Base-by-base conservation (phyloP, 2,888 invertebrate species). In the Agonum fuliginosum region DNA sequence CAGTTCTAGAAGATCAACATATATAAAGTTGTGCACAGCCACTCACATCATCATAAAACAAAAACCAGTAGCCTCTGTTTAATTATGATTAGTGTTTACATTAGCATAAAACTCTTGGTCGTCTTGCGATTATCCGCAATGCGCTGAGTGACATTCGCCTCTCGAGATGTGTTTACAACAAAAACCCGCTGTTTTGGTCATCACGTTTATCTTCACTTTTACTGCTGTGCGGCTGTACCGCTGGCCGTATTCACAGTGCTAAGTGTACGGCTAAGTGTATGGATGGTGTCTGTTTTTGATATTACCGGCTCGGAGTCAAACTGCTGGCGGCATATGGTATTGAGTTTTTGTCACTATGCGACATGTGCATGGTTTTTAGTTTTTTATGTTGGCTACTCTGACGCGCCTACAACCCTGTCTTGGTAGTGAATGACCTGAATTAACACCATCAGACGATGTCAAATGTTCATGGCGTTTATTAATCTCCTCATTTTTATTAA, bases 301-400 rank as follows among this genome's bases (percentile, higher is more conserved):
- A 73, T 73, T 37, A 73, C 43, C 41, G 24, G 10, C 22, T 22
- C 22, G 1, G 19, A n/a, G n/a, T n/a, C n/a, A n/a, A 14, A 34
- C 22, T 37, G 12, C 19, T 34, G 14, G 51, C 48, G 48, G 72
- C 78, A 78, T 78, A 62, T 78, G 78, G 71, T 72, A 24, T 58
- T 34, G 19, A 24, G 71, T 78, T 78, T 78, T 78, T 78, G 72
- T 78, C 77, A 65, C 62, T 58, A 48, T 14, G 20, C 46, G 54
- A 72, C 78, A 78, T 78, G 78, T 78, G 78, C 24, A 27, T 37
- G 46, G 3, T 34, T 41, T 71, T 73, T 34, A 34, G 58, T 24
- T 62, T 34, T 43, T 58, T 74, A 58, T 74, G 41, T 54, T 30
- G 54, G 54, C 12, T 24, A 54, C 10, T 17, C 54, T 22, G 22